Base-by-base conservation (phyloP, 2,888 invertebrate genomes). In the Caenorhabditis zanzibari region DNA sequence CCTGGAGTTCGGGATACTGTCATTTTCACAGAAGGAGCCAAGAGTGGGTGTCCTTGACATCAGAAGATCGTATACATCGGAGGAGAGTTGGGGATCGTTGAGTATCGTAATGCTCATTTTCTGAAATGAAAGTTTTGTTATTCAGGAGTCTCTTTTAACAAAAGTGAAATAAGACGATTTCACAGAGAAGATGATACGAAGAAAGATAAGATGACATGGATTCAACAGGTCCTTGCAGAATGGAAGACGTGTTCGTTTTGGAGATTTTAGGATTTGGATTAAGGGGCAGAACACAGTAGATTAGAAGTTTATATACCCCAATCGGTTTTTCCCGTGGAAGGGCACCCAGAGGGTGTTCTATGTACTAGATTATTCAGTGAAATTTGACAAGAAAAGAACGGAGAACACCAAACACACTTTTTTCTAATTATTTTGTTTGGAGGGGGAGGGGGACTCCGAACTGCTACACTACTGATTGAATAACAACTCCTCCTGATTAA, bases 51-150 rank as follows among this genome's bases (percentile, higher is more conserved):
- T 71, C 28, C 79, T 63, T 32, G 85, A 81, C 84, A 86, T 75
- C 1, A 86, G 56, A 24, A 86, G 68, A 49, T 86, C 86, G 72
- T 84, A 86, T 19, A 84, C 74, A 59, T 86, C 86, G 12, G 76
- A 71, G 22, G 86, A 84, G 9, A 84, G 69, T 69, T 82, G 79
- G 5, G 86, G 83, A 44, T 86, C 86, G 68, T 86, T 86, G 44
- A 86, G 82, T 63, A 86, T 84, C 41, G 83, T 82, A 54, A 86
- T 86, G 82, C 84, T 84, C 86, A 86, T 86, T 66, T 59, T 47
- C 41, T 47, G 52, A 44, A 64, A 49, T 44, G 1, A 32, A n/a
- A 63, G 24, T 14, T 54, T 64, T 59, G 41, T 68, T 32, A 26
- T 38, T 58, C n/a, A 16, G 14, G 38, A 19, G 47, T 81, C 64